phyloP scores from a whole-genome alignment of 92 coral and sea anemone species.

The Bergia sp. region DNA sequence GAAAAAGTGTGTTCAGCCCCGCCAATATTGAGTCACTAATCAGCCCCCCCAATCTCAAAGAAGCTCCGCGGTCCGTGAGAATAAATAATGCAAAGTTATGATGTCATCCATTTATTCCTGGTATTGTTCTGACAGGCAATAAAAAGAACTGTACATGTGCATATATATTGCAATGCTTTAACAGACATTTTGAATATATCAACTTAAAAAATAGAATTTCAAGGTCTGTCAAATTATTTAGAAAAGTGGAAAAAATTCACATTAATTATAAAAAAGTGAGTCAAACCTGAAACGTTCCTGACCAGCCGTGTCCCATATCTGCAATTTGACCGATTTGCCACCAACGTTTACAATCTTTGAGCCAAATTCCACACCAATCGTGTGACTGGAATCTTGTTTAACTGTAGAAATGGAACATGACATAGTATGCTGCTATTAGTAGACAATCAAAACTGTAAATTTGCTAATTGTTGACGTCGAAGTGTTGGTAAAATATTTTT shows the following conservation, averaged over 20 bases:
- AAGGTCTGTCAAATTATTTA: not conserved
- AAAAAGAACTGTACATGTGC: not conserved
- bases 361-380: constrained; percentile 99
- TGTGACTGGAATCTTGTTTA: constrained; percentile 98
- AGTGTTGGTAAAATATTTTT: constrained; percentile 1
- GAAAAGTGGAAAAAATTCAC: not conserved
- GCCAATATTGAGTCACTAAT: no score
- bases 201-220: not conserved
- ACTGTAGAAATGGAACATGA: constrained; percentile 52
- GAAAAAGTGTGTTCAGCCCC: no score
- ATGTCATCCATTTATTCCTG: not conserved
- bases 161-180: no score
- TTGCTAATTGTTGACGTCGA: not conserved
- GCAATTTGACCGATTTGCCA: constrained; percentile 96
- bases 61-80: not conserved
- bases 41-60: no score
- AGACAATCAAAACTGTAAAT: not conserved
- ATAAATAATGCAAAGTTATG: not conserved
- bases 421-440: not conserved
- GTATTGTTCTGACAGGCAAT: constrained; percentile 6
- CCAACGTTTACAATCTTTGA: constrained; percentile 94
- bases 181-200: not conserved
- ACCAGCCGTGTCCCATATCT: constrained; percentile 99
- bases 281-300: constrained; percentile 95
- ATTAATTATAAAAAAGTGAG: not conserved